Conservation (phyloP, 2,797 vertebrate genomes). For the Schizopygopsis malacanthus region DNA sequence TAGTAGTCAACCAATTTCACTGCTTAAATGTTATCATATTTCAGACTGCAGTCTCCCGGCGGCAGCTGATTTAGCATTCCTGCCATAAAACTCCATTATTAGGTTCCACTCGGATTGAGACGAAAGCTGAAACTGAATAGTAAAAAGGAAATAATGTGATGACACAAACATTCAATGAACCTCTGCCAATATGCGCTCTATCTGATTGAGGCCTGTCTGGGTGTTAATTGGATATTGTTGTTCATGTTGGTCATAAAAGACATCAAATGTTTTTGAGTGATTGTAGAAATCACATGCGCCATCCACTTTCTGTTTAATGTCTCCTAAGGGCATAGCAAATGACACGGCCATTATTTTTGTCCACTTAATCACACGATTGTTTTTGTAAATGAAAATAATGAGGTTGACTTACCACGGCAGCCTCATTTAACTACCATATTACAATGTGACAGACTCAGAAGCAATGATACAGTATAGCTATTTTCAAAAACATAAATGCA, state of each 20-base stretch:
- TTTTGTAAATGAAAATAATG: constrained; percentile 45
- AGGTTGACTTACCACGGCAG: constrained; percentile 34
- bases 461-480: constrained; percentile 37
- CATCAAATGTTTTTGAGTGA: constrained; percentile 35
- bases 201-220: constrained; percentile 42
- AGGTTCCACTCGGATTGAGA: constrained; percentile 55
- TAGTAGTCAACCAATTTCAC: constrained; percentile 57
- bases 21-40: constrained; percentile 60
- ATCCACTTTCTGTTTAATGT: constrained; percentile 22
- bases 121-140: constrained; percentile 50
- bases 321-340: neutral
- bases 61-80: constrained; percentile 57
- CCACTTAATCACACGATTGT: constrained; percentile 9
- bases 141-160: neutral
- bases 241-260: constrained; percentile 40
- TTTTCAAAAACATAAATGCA: constrained; percentile 56
- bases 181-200: constrained; percentile 35
- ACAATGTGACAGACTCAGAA: constrained; percentile 52
- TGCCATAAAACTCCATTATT: constrained; percentile 52
- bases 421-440: constrained; percentile 49
- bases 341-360: constrained; percentile 18
- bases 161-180: constrained; percentile 31
- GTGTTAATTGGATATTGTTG: constrained; percentile 58
- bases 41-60: constrained; percentile 46
- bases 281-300: constrained; percentile 33